Percentiles rank a stretch among this genome's conserved stretches.
Evolutionary conservation across 2,888 invertebrate species (phyloP).

Genomic region (Amblyjoppa fuscipennis): DNA sequence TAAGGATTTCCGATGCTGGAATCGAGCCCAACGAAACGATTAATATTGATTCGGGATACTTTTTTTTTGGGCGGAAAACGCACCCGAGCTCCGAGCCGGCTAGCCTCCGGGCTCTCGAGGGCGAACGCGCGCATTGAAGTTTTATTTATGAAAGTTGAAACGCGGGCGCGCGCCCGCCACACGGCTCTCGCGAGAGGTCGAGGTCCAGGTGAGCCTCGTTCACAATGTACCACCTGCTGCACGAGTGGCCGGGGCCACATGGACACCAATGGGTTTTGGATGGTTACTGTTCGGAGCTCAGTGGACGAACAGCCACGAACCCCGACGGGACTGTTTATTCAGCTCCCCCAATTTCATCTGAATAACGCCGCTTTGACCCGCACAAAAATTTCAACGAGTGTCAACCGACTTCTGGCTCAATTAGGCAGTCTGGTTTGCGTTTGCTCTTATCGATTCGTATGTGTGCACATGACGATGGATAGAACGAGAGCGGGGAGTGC

Average conservation of each 20-base stretch:
- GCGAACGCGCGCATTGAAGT: neutral
- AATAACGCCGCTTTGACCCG: neutral
- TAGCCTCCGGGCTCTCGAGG: neutral
- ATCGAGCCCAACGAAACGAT: constrained; percentile 42
- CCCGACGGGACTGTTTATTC: constrained; percentile 15
- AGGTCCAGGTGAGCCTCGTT: constrained; percentile 76
- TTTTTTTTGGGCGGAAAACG: neutral
- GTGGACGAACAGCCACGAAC: neutral
- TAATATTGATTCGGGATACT: constrained; percentile 38
- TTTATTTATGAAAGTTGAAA: constrained; percentile 62
- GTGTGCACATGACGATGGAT: no score
- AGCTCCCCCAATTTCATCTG: neutral
- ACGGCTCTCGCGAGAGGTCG: constrained; percentile 48
- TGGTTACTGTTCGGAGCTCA: constrained; percentile 6
- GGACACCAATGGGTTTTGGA: constrained; percentile 31
- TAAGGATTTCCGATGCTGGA: constrained; percentile 3
- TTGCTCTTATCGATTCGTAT: constrained; percentile 14
- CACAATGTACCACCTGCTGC: constrained; percentile 78
- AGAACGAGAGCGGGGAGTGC: no score
- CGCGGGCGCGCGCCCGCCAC: neutral
- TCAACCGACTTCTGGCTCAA: neutral
- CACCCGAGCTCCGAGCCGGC: neutral
- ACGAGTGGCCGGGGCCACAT: constrained; percentile 68
- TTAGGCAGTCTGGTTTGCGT: neutral
- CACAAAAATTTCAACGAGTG: neutral